Base-by-base conservation (phyloP, 2,797 vertebrate genomes). In the Bradypodion ventrale region DNA sequence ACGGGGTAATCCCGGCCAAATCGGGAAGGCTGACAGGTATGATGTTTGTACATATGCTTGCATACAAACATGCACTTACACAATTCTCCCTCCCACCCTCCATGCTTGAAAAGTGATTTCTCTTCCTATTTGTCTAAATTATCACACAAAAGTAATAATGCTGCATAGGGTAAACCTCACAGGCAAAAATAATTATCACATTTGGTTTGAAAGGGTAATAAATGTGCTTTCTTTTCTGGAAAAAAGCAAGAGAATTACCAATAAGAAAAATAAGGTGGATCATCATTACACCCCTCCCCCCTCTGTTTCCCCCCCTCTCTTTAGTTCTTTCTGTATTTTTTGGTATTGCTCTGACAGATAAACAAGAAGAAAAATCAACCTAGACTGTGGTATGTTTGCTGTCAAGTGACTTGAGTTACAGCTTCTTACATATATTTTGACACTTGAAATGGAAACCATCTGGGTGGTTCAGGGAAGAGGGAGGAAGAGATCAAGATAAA, bases 291-390 rank as follows among this genome's bases (percentile, higher is more conserved):
- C n/a, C n/a, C 0, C 52, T 56, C 21, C 13, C 52, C 21, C 56
- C 52, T 56, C 13, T 56, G 15, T 56, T n/a, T n/a, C 46, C 46
- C 4, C 7, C 16, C 16, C 13, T 56, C 16, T 49, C 46, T 49
- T 46, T 56, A 16, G 15, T 56, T 56, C 21, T 56, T 5, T 0
- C 1, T 84, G 77, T 80, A 1, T 66, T 73, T 90, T 75, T 89
- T 87, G 80, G 70, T 29, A 56, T 72, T 82, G 0, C 1, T 60
- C 25, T 40, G 40, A 89, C 87, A 88, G 89, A 69, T 32, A 70
- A 76, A 75, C 42, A 78, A 0, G 7, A 62, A 2, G 42, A 87
- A 7, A 44, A 75, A 70, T 0, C 29, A 2, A 25, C 49, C 44
- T 75, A 32, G 42, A 46, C 70, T 49, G 2, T 81, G 89, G 66